Evolutionary conservation across 1,140 invertebrate genomes (phyloP).

Genomic region (fruit fly (Drosophila melanogaster)): Release_6_plus_ISO1_MT NT_033779.5:4485001-4485500

Average conservation of each 20-base stretch:
- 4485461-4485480: background rate
- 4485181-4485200: background rate
- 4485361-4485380: constrained; percentile 73
- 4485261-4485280: constrained; percentile 37
- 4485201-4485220: constrained; percentile 34
- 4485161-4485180: constrained; percentile 21
- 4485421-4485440: background rate
- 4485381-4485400: constrained; percentile 31
- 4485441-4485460: background rate
- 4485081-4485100: constrained; percentile 90
- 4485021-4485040: constrained; percentile 91
- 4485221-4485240: constrained; percentile 78
- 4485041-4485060: constrained; percentile 90
- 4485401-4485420: background rate
- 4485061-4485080: constrained; percentile 92
- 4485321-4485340: constrained; percentile 35
- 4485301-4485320: constrained; percentile 8
- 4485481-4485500: no score
- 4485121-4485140: constrained; percentile 88
- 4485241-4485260: constrained; percentile 61
- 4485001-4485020: constrained; percentile 91
- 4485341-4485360: constrained; percentile 65
- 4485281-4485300: constrained; percentile 32
- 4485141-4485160: constrained; percentile 79
- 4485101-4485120: constrained; percentile 89